phyloP scores from a whole-genome alignment of 1,140 invertebrate species.

The Drosophila parabipectinata region DNA sequence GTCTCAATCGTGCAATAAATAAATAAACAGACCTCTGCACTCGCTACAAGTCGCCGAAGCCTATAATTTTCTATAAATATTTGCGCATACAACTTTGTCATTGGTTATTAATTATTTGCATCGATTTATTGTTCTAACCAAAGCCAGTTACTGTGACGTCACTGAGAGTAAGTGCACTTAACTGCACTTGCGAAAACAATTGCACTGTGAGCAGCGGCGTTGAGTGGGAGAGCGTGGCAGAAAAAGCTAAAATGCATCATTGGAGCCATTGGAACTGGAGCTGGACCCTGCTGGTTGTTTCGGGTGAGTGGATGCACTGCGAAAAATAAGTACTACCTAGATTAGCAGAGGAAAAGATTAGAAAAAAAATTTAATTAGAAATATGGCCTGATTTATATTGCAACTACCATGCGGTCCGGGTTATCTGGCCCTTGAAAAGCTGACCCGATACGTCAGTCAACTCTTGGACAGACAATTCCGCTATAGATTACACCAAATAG shows the following conservation, averaged over 20 bases:
- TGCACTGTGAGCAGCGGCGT: constrained; percentile 5
- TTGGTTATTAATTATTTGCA: neutral
- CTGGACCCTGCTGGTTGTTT: constrained; percentile 41
- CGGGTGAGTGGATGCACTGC: constrained; percentile 53
- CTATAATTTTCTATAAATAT: constrained; percentile 38
- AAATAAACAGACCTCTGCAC: constrained; percentile 16
- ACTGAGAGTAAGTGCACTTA: constrained; percentile 17
- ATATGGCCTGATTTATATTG: constrained; percentile 11
- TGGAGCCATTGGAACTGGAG: constrained; percentile 41
- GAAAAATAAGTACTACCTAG: neutral
- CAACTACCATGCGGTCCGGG: neutral
- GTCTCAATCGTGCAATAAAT: constrained; percentile 29
- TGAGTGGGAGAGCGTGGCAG: neutral
- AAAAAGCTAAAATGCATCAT: constrained; percentile 45
- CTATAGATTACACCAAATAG: neutral
- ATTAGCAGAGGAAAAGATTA: no score
- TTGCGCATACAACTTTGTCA: constrained; percentile 28
- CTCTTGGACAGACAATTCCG: neutral
- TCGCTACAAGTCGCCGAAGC: neutral
- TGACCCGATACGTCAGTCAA: constrained; percentile 22
- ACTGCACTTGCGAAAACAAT: constrained; percentile 20
- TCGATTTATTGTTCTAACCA: constrained; percentile 24
- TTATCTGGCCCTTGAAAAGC: constrained; percentile 9
- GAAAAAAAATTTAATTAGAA: neutral
- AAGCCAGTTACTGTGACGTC: constrained; percentile 31